Evolutionary conservation across 2,888 invertebrate genomes (phyloP), one percentile per base, ranked within the genome.

Genomic region (Agonopterix alstromeriana): DNA sequence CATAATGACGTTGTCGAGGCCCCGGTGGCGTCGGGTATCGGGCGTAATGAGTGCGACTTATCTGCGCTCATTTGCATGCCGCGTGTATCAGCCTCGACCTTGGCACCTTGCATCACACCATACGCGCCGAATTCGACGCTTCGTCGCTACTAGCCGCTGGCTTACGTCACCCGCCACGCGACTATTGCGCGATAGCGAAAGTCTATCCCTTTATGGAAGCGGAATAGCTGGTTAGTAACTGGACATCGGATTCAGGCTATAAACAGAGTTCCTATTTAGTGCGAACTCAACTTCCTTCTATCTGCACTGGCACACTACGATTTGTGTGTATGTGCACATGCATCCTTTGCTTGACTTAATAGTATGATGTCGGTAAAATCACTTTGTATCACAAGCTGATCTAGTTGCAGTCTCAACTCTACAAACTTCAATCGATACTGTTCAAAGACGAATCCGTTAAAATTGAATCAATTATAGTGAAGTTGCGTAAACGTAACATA

Each of bases 51-150:
- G 76, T 72, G 72, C 72, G 77, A 79, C 80, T 82, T 86, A 85
- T 85, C 82, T 82, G 61, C 60, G 71, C 76, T 79, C 79, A 85
- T 87, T 88, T 86, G 75, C 85, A 86, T 86, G 76, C 77, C 67
- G 63, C 76, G 78, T 77, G 73, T 74, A 74, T 76, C 73, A 68
- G 71, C 71, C 74, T 71, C 84, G 86, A 84, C 87, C 86, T 86
- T 86, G 85, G 77, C 82, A 79, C 78, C 74, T 79, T 73, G 75
- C 74, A 75, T 64, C 72, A 71, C 62, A 66, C 63, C 70, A 66
- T 64, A 74, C 71, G 67, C 69, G 67, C 67, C 65, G 70, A 77
- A 77, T 64, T 65, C 61, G 58, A 59, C 60, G 51, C 54, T 48
- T 35, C 46, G 54, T 48, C 53, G 52, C 49, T 48, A 54, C 58